Conservation (phyloP, 2,797 vertebrate genomes). For the Adelosebastes latens region DNA sequence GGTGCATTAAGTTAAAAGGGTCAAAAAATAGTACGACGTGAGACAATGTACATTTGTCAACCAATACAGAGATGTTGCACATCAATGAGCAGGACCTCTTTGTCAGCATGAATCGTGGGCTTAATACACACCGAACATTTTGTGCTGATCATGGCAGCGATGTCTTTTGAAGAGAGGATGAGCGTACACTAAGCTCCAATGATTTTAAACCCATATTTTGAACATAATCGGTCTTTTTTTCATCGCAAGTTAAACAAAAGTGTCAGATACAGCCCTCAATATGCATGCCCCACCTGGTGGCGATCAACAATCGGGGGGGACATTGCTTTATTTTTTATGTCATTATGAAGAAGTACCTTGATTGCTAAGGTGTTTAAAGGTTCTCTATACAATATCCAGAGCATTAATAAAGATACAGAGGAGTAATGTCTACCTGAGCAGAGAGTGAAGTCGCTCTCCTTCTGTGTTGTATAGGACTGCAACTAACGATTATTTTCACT, state of each 20-base stretch:
- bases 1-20: slow-evolving; percentile 4
- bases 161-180: not conserved
- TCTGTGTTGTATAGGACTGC: too few species aligned
- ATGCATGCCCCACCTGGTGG: not conserved
- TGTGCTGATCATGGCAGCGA: not conserved
- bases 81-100: not conserved
- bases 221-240: not conserved
- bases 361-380: not conserved
- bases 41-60: not conserved
- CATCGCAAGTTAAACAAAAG: not conserved
- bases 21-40: not conserved
- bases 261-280: not conserved
- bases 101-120: not conserved
- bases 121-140: not conserved
- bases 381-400: too few species aligned
- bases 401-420: too few species aligned
- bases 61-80: not conserved
- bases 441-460: too few species aligned
- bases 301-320: not conserved
- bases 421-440: too few species aligned
- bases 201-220: not conserved
- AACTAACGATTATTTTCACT: too few species aligned
- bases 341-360: not conserved
- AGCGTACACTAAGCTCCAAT: not conserved
- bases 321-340: not conserved